phyloP scores from a whole-genome alignment of 2,113 vertebrate species.

The Leptocoma aspasia region DNA sequence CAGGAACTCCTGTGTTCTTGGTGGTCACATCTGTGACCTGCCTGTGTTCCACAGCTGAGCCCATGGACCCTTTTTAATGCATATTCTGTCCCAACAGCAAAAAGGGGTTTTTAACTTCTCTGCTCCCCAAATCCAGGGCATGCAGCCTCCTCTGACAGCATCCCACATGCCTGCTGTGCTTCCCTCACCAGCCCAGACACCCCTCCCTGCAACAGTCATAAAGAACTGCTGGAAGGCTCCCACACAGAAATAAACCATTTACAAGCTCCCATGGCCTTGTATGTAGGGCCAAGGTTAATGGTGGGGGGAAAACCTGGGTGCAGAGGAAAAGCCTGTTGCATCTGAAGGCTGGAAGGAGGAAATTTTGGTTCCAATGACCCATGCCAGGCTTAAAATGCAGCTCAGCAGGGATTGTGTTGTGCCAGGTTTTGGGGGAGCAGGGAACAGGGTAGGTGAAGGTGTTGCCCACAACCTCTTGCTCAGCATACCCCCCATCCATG shows the following conservation, averaged over 20 bases:
- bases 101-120: background rate
- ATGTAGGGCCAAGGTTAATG: background rate
- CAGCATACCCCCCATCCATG: fast-evolving
- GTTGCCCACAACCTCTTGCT: background rate
- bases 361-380: background rate
- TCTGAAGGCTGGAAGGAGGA: background rate
- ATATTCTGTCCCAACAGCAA: background rate
- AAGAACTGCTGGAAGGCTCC: constrained; percentile 29
- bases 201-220: background rate
- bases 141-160: background rate
- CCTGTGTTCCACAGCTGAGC: fast-evolving
- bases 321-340: background rate
- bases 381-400: background rate
- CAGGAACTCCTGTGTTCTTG: background rate
- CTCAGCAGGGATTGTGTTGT: background rate
- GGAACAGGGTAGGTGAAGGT: background rate
- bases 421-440: fast-evolving
- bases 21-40: background rate
- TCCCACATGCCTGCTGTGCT: background rate
- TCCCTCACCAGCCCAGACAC: background rate
- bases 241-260: constrained; percentile 2
- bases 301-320: background rate
- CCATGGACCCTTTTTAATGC: background rate
- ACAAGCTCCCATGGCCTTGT: background rate
- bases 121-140: background rate